phyloP scores from a whole-genome alignment of 1,140 invertebrate genomes.

The Musca domestica region DNA sequence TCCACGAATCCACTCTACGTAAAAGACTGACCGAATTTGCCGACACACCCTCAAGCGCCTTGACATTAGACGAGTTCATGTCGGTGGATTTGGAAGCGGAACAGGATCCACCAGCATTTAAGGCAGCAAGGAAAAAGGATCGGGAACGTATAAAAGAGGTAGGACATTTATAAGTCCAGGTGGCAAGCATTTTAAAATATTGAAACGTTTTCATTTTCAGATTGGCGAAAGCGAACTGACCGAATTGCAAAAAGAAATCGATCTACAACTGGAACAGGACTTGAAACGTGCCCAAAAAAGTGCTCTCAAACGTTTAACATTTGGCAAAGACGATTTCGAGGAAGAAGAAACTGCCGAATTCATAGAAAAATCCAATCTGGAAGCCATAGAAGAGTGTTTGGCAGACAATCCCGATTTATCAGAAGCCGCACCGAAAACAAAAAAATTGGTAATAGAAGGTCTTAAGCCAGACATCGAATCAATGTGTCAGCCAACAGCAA shows the following conservation, averaged over 20 bases:
- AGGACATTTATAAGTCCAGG: slow-evolving; percentile 24
- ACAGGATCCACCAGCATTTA: slow-evolving; percentile 94
- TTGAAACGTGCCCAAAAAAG: slow-evolving; percentile 52
- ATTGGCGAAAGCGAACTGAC: slow-evolving; percentile 63
- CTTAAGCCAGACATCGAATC: slow-evolving; percentile 50
- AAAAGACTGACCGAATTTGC: slow-evolving; percentile 95
- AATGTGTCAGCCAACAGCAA: slow-evolving; percentile 43
- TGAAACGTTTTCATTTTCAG: slow-evolving; percentile 24
- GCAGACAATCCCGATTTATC: slow-evolving; percentile 34
- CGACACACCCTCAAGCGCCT: slow-evolving; percentile 83
- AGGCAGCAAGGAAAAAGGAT: slow-evolving; percentile 82
- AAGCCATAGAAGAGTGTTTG: slow-evolving; percentile 57
- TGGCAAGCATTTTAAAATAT: too few species aligned
- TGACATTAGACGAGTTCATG: slow-evolving; percentile 97
- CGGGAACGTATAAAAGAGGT: slow-evolving; percentile 76
- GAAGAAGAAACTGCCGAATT: slow-evolving; percentile 58
- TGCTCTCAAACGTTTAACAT: slow-evolving; percentile 26
- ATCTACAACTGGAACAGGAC: slow-evolving; percentile 69
- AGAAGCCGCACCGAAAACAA: slow-evolving; percentile 22
- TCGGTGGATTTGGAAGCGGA: slow-evolving; percentile 94
- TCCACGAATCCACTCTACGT: slow-evolving; percentile 89
- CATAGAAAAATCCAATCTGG: slow-evolving; percentile 60
- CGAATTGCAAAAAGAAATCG: slow-evolving; percentile 72
- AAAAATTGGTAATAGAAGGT: slow-evolving; percentile 38
- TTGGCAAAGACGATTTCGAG: slow-evolving; percentile 37